phyloP scores from a whole-genome alignment of 2,888 invertebrate genomes.

The Hedychridium roseum region DNA sequence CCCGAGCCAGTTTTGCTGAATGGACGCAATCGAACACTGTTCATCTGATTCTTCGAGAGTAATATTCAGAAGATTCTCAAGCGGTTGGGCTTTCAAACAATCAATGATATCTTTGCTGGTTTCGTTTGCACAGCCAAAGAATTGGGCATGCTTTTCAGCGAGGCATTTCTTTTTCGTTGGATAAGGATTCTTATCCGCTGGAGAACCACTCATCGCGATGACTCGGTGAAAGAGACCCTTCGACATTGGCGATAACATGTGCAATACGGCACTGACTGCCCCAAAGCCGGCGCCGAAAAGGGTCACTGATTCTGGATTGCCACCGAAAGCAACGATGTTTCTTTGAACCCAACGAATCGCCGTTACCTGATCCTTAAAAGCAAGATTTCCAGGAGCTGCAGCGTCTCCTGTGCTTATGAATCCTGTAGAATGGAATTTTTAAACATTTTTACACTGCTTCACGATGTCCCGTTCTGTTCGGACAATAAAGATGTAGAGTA shows the following conservation, averaged over 20 bases:
- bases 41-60: not conserved
- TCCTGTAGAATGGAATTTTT: constrained; percentile 59
- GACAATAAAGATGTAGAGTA: too few species aligned
- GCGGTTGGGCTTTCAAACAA: constrained; percentile 71
- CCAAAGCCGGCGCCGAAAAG: constrained; percentile 69
- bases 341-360: constrained; percentile 72
- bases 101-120: constrained; percentile 66
- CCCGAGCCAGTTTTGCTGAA: constrained; percentile 65
- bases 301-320: constrained; percentile 71
- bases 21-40: not conserved
- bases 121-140: constrained; percentile 68
- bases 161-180: constrained; percentile 67
- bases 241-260: constrained; percentile 70
- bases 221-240: constrained; percentile 75
- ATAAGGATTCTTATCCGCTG: constrained; percentile 67
- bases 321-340: constrained; percentile 73
- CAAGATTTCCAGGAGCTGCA: constrained; percentile 73
- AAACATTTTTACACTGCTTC: too few species aligned
- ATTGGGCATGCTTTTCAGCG: constrained; percentile 70
- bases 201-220: constrained; percentile 74
- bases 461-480: too few species aligned
- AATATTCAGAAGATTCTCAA: constrained; percentile 19
- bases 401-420: constrained; percentile 72
- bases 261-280: constrained; percentile 59
- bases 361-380: constrained; percentile 75